Base-by-base conservation (phyloP, 2,797 vertebrate genomes). In the Ara ararauna region DNA sequence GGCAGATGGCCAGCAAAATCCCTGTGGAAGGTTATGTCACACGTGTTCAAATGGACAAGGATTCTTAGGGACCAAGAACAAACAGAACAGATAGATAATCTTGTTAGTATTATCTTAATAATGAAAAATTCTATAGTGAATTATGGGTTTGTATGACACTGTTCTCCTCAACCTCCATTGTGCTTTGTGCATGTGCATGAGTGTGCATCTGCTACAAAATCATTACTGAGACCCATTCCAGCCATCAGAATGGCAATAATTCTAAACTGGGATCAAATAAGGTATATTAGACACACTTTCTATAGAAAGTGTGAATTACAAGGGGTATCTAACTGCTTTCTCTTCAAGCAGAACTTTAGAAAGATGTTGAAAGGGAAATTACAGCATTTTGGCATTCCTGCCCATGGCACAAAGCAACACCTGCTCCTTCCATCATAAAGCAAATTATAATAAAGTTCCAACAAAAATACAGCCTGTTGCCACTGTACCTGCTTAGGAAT, bases 101-200 rank as follows among this genome's bases (percentile, higher is more conserved):
- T 71, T 82, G 8, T 50, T 54, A 66, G 26, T 53, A 29, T 72
- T 62, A 24, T 9, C 34, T 87, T 80, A 18, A 56, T 47, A 38
- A 78, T 58, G 32, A 67, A 15, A 40, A 17, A 24, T 83, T 42
- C 29, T 75, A 8, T 58, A 36, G 40, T 16, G 30, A 60, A 61
- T 62, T 47, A 53, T 19, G 32, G 8, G 14, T 58, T 61, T 75
- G 45, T 30, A 18, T 42, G 34, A 40, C 56, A 13, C 40, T 53
- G 47, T 70, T 77, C 65, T 89, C 40, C 42, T 38, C 45, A 19
- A 13, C 22, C 26, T 87, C 54, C 10, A 2, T 0, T 44, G 45
- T 40, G 45, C 64, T 67, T 5, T 1, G 11, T n/a, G 64, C 40
- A 38, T 3, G 0, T 32, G 44, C 42, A 36, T 1, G 5, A 38